A percentile compares a stretch with the other conserved stretches of the same genome.
phyloP scores from a whole-genome alignment of 2,888 invertebrate species.

The Mesoligia furuncula region DNA sequence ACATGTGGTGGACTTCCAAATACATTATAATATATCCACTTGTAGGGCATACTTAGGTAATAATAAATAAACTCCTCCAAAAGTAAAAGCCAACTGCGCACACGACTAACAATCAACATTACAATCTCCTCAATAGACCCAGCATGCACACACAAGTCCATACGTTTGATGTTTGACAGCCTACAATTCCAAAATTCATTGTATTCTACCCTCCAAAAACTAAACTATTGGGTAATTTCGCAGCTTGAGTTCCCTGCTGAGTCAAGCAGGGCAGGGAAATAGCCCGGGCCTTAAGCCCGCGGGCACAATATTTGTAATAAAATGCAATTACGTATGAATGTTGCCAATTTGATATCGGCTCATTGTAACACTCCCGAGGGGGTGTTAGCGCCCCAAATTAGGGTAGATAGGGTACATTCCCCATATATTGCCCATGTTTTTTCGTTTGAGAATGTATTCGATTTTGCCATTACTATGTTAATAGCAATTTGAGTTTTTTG shows the following conservation, averaged over 20 bases:
- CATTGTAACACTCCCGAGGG: slow-evolving; percentile 75
- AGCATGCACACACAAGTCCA: slow-evolving; percentile 32
- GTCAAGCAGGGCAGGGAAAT: slow-evolving; percentile 54
- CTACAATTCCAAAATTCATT: slow-evolving; percentile 60
- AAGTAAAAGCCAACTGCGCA: slow-evolving; percentile 9
- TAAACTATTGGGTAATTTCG: slow-evolving; percentile 53
- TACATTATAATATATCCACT: neutral
- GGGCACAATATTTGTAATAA: slow-evolving; percentile 71
- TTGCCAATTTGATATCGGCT: slow-evolving; percentile 82
- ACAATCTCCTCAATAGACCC: slow-evolving; percentile 28
- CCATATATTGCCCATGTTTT: slow-evolving; percentile 57
- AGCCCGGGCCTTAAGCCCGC: slow-evolving; percentile 51
- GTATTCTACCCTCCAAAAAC: slow-evolving; percentile 48
- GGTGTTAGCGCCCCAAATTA: slow-evolving; percentile 70
- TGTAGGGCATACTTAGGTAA: neutral
- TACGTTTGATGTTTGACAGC: slow-evolving; percentile 55
- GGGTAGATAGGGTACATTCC: slow-evolving; percentile 56
- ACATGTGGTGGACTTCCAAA: neutral
- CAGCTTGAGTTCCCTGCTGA: slow-evolving; percentile 51
- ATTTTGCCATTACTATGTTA: slow-evolving; percentile 58
- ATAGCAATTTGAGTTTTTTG: slow-evolving; percentile 49
- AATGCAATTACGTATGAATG: slow-evolving; percentile 80
- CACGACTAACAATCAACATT: slow-evolving; percentile 5
- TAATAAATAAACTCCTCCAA: neutral
- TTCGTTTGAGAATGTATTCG: slow-evolving; percentile 55